These are phyloP conservation scores for Uloborus diversus DNA, from an alignment of 1,140 invertebrate genomes.

Conservation along the genomic window DNA sequence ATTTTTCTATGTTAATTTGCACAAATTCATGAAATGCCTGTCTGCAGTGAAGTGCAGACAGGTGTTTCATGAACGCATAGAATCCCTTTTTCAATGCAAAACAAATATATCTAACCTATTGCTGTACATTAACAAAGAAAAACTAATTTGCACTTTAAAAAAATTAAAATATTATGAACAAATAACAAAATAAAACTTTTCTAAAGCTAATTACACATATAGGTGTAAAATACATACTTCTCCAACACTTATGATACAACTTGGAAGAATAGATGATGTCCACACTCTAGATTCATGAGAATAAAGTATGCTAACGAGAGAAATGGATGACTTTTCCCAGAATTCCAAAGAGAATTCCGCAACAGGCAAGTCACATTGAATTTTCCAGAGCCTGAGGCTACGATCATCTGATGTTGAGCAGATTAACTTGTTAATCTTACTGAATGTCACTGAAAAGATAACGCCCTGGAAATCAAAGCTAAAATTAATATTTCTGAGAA, in stretches of 20 bases:
- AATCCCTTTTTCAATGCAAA: background rate
- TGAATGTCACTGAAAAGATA: conserved; percentile 27
- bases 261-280: conserved; percentile 70
- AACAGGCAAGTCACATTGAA: conserved; percentile 59
- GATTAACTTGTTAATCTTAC: conserved; percentile 11
- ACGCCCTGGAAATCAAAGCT: conserved; percentile 25
- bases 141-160: no score
- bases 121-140: background rate
- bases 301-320: conserved; percentile 72
- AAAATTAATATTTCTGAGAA: background rate
- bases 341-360: conserved; percentile 61
- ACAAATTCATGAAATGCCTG: no score
- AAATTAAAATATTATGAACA: no score
- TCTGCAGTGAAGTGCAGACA: no score
- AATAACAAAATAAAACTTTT: background rate
- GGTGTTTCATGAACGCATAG: no score
- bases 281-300: conserved; percentile 82
- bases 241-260: conserved; percentile 61
- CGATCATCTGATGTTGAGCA: conserved; percentile 74
- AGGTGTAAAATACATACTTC: conserved; percentile 67
- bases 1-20: no score
- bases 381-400: conserved; percentile 74
- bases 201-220: background rate
- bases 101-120: background rate
- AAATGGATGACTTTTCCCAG: conserved; percentile 70